Percentiles rank a stretch among this genome's conserved stretches.
Evolutionary conservation across 2,888 invertebrate genomes (phyloP).

Genomic region (Gastrophysa polygoni): DNA sequence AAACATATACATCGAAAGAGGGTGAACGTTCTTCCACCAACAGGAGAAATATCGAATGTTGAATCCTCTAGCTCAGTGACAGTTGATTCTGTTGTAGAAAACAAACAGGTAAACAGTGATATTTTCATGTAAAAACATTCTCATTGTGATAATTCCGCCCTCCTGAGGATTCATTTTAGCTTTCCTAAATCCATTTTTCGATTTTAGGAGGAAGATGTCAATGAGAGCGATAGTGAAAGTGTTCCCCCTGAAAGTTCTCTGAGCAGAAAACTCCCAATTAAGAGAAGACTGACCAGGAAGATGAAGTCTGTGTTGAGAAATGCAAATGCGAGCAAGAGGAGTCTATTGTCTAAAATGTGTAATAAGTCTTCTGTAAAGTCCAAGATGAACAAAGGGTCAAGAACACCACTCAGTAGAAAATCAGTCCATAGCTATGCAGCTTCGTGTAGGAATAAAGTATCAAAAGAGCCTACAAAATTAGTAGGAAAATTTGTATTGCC

Average conservation of each 20-base stretch:
- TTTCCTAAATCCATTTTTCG: neutral
- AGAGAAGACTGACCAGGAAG: conserved; percentile 47
- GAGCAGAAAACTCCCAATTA: conserved; percentile 55
- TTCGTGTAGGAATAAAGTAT: conserved; percentile 36
- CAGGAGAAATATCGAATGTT: conserved; percentile 50
- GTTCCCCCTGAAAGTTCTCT: conserved; percentile 54
- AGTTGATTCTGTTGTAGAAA: conserved; percentile 52
- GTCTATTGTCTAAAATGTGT: conserved; percentile 48
- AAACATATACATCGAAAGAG: conserved; percentile 86
- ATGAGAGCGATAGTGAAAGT: conserved; percentile 60
- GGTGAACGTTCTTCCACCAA: conserved; percentile 74
- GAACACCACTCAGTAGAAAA: conserved; percentile 38
- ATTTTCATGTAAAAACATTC: conserved; percentile 20
- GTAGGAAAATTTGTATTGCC: conserved; percentile 77
- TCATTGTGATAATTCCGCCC: conserved; percentile 21
- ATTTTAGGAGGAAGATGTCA: conserved; percentile 43
- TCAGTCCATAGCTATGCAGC: conserved; percentile 35
- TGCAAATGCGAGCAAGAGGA: conserved; percentile 46
- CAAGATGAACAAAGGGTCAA: conserved; percentile 39
- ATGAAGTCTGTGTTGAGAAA: conserved; percentile 46
- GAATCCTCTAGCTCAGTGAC: conserved; percentile 51
- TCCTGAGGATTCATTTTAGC: neutral
- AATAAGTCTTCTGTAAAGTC: conserved; percentile 41
- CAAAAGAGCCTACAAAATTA: conserved; percentile 49
- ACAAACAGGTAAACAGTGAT: conserved; percentile 56